A percentile compares a stretch with the other conserved stretches of the same genome.
phyloP scores from a whole-genome alignment of 2,113 vertebrate genomes.

The Cyanoderma ruficeps region DNA sequence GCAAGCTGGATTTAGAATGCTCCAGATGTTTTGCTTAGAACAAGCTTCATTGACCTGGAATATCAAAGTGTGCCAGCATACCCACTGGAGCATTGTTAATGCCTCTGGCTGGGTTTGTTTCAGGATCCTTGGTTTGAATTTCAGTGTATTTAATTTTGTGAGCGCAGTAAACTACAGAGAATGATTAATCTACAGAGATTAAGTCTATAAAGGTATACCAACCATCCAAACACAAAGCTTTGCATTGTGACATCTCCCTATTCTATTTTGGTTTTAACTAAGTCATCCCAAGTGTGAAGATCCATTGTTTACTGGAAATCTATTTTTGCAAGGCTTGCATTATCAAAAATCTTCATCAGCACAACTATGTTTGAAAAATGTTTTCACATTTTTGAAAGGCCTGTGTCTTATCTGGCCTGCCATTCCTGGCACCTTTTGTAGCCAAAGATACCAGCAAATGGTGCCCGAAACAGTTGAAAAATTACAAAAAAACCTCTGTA shows the following conservation, averaged over 20 bases:
- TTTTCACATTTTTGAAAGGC: neutral
- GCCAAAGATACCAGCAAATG: neutral
- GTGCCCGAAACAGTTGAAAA: neutral
- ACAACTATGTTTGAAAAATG: neutral
- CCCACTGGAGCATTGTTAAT: slow-evolving; percentile 52
- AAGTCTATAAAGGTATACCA: neutral
- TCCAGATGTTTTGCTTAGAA: slow-evolving; percentile 68
- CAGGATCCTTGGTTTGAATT: slow-evolving; percentile 21
- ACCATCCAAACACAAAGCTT: neutral
- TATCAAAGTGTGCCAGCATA: neutral
- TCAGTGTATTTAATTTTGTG: slow-evolving; percentile 8
- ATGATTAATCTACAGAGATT: neutral
- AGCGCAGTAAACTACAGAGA: neutral
- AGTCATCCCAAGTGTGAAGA: neutral
- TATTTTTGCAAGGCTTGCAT: neutral
- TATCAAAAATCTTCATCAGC: neutral
- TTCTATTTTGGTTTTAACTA: neutral
- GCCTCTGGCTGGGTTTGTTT: slow-evolving; percentile 33
- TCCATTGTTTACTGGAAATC: neutral
- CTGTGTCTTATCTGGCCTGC: neutral
- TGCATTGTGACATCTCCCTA: neutral
- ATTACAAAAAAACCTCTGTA: neutral
- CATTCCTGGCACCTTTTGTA: neutral
- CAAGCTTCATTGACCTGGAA: slow-evolving; percentile 64
- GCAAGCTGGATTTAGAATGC: slow-evolving; percentile 37